Base-by-base conservation (phyloP, 2,113 vertebrate genomes). In the Plecturocebus donacophilus region DNA sequence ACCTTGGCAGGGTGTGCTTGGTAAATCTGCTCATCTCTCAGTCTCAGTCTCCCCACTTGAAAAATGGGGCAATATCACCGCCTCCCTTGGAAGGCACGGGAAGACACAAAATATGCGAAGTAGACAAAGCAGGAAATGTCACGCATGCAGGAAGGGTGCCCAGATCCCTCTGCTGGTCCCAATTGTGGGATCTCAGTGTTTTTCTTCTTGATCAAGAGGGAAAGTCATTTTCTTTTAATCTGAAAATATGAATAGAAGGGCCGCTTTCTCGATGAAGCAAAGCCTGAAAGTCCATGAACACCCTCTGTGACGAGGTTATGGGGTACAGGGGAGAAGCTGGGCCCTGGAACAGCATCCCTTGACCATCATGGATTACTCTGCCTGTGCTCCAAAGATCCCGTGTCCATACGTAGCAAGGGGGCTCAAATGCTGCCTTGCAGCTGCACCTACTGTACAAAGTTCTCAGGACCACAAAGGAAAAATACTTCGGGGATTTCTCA, bases 381-480 rank as follows among this genome's bases (percentile, higher is more conserved):
- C 30, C 32, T 5, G 14, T 14, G 11, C 16, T 21, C 16, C n/a
- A 1, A 12, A 40, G 52, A 35, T 0, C 1, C 13, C 6, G 0
- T 5, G 20, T 19, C 19, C 61, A 21, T 20, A 21, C 2, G 0
- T 17, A 11, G 10, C 8, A 20, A 40, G 8, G 14, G 13, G 12
- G 7, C 23, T 35, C 6, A 4, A 27, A 7, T 0, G 0, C 73
- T 1, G 17, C 32, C 38, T 45, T 2, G 35, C 3, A 12, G 75
- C 83, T 73, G 91, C 70, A 90, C 93, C 94, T 90, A 38, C 94
- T 84, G 27, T 81, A 68, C 88, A 95, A 93, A 97, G 73, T 35
- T 95, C 97, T 77, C 77, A 75, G 35, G 80, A 94, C 88, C 87
- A 82, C 96, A 94, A 13, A n/a, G 35, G 19, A 52, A n/a, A 95